These are phyloP conservation scores for Syngnathoides biaculeatus DNA, from an alignment of 2,113 vertebrate genomes.

Conservation along the genomic window DNA sequence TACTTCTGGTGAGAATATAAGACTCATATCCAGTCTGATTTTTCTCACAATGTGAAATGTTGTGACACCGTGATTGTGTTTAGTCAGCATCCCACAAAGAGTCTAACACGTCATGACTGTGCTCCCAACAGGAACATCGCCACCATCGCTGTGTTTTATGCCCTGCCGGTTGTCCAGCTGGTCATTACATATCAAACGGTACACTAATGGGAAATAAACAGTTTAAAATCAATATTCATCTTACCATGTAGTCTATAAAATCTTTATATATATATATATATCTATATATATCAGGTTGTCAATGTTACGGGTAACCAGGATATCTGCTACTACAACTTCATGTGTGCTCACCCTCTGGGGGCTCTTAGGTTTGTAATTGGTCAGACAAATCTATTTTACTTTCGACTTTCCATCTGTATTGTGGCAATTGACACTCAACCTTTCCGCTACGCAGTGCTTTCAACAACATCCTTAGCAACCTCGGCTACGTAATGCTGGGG, in stretches of 20 bases:
- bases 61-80: not conserved
- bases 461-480: conserved; percentile 98
- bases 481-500: conserved; percentile 93
- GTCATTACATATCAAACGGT: conserved; percentile 99
- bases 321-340: conserved; percentile 98
- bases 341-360: conserved; percentile 92
- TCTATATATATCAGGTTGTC: conserved; percentile 84
- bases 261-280: too few species aligned
- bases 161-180: conserved; percentile 91
- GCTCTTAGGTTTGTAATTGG: conserved; percentile 82
- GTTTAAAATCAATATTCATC: not conserved
- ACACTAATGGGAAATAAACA: conserved; percentile 2
- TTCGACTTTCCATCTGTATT: not conserved
- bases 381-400: not conserved
- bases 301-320: conserved; percentile 97
- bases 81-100: not conserved
- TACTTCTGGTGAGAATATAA: conserved; percentile 91
- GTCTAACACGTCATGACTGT: not conserved
- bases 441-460: conserved; percentile 76
- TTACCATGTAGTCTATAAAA: not conserved
- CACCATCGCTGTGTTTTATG: conserved; percentile 94
- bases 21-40: not conserved
- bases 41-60: not conserved
- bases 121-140: conserved; percentile 84
- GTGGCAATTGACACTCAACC: not conserved